phyloP scores from a whole-genome alignment of 2,888 invertebrate genomes.

The Phengaris arion region DNA sequence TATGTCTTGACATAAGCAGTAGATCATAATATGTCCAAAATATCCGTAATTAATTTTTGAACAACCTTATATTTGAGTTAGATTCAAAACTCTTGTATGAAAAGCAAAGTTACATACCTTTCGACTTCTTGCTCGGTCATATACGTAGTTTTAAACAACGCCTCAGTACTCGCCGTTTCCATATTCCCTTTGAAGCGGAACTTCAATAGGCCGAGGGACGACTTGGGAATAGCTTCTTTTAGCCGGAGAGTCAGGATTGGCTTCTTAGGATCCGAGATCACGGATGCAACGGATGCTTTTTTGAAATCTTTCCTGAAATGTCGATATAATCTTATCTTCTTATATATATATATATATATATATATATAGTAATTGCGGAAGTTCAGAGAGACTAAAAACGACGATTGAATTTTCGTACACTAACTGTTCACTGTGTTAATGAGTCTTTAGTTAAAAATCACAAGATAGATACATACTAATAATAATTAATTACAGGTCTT shows the following conservation, averaged over 20 bases:
- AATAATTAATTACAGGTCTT: no score
- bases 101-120: slow-evolving; percentile 53
- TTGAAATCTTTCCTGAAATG: slow-evolving; percentile 47
- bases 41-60: no score
- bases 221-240: slow-evolving; percentile 77
- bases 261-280: slow-evolving; percentile 80
- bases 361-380: no score
- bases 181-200: slow-evolving; percentile 84
- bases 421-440: no score
- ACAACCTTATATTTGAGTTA: neutral
- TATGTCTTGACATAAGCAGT: no score
- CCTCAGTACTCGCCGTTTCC: slow-evolving; percentile 81
- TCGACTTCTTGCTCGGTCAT: slow-evolving; percentile 62
- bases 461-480: no score
- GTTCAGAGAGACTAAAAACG: no score
- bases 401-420: no score
- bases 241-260: slow-evolving; percentile 81
- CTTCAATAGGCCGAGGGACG: slow-evolving; percentile 80
- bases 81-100: neutral
- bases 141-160: slow-evolving; percentile 85
- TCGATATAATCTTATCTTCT: no score
- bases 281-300: slow-evolving; percentile 56
- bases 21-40: no score
- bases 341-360: no score
- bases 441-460: no score